These are phyloP conservation scores for Aegithalos caudatus DNA, from an alignment of 2,113 vertebrate genomes.

Conservation along the genomic window DNA sequence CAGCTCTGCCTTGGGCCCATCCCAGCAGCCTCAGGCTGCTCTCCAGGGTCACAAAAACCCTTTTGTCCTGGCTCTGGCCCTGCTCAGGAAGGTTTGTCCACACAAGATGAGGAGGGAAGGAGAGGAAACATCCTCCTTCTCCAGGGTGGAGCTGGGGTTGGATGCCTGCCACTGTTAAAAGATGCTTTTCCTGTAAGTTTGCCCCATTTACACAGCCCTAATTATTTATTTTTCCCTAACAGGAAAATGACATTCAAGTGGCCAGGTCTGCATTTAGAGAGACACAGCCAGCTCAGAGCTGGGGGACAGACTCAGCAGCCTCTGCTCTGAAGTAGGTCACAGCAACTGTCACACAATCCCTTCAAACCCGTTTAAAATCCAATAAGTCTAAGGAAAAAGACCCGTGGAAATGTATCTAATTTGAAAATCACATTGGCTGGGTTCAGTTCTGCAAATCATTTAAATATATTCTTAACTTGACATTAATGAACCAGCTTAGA, in stretches of 20 bases:
- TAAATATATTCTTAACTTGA: neutral
- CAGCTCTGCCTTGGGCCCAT: neutral
- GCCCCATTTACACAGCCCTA: neutral
- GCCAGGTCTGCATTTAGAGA: accelerated
- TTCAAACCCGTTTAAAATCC: neutral
- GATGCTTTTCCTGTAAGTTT: neutral
- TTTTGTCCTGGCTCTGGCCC: neutral
- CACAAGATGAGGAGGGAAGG: neutral
- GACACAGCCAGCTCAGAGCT: neutral
- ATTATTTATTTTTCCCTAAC: accelerated
- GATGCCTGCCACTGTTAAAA: neutral
- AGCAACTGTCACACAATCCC: neutral
- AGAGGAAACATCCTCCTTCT: neutral
- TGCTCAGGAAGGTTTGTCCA: neutral
- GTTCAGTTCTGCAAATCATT: neutral
- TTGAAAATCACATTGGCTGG: neutral
- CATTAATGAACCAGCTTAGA: neutral
- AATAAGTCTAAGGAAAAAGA: neutral
- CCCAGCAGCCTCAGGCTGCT: neutral
- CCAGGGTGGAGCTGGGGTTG: neutral
- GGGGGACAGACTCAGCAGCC: neutral
- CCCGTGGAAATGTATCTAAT: neutral
- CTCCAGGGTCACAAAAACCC: neutral
- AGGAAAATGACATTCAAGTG: neutral
- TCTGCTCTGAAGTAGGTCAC: neutral